Conservation (phyloP, 2,797 vertebrate genomes). For the Spinus pinus region DNA sequence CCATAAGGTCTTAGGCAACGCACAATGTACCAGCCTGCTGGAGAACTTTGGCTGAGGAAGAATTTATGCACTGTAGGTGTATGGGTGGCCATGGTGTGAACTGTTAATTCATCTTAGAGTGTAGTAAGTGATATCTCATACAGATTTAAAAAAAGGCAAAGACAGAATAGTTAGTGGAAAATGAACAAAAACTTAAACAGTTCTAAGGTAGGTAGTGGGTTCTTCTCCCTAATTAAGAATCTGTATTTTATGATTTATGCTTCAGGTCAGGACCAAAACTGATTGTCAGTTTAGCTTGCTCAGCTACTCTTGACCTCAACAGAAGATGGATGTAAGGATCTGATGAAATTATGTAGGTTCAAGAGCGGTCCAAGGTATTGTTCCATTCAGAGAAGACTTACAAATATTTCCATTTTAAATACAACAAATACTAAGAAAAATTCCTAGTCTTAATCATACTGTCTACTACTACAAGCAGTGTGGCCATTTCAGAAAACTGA, state of each 20-base stretch:
- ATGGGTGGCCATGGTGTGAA: conserved; percentile 1
- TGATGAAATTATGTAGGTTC: neutral
- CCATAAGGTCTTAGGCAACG: conserved; percentile 46
- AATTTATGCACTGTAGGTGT: conserved; percentile 15
- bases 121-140: conserved; percentile 13
- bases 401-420: conserved; percentile 28
- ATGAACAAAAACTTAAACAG: conserved; percentile 1
- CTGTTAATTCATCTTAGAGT: conserved; percentile 18
- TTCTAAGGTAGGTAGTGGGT: neutral
- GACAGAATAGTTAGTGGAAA: neutral
- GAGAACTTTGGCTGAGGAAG: conserved; percentile 50
- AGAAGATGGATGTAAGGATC: neutral
- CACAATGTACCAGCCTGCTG: conserved; percentile 48
- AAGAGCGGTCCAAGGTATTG: neutral
- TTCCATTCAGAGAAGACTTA: conserved; percentile 34
- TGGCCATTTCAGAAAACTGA: conserved; percentile 39
- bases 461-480: conserved; percentile 33
- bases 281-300: conserved; percentile 20
- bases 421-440: neutral
- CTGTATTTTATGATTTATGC: conserved; percentile 7
- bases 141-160: neutral
- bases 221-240: conserved; percentile 14
- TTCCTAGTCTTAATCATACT: conserved; percentile 12
- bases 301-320: neutral
- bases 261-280: conserved; percentile 1